A percentile compares a stretch with the other conserved stretches of the same genome.
These are phyloP conservation scores for Ivindomyrus marchei DNA, from an alignment of 2,113 vertebrate genomes.

Conservation along the genomic window DNA sequence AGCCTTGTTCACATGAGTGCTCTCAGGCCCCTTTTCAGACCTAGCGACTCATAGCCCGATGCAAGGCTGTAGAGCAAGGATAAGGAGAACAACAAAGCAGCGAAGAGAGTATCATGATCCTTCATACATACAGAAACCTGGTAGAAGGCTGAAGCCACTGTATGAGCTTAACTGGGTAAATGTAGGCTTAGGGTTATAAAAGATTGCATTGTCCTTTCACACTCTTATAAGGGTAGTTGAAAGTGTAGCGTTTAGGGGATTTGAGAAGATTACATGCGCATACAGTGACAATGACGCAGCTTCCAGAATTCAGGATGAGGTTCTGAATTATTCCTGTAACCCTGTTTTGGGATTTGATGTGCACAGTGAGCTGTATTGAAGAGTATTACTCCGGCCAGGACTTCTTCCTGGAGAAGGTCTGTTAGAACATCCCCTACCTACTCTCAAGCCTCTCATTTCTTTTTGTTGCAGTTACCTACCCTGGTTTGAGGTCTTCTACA, in stretches of 20 bases:
- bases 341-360: neutral
- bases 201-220: neutral
- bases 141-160: neutral
- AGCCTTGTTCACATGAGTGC: neutral
- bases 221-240: neutral
- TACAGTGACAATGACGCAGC: neutral
- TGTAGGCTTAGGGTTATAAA: neutral
- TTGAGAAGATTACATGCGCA: neutral
- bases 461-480: constrained; percentile 67
- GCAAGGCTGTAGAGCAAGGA: neutral
- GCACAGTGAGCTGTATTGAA: neutral
- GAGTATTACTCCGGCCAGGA: neutral
- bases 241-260: neutral
- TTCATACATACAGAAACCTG: neutral
- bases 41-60: neutral
- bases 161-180: neutral
- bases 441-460: neutral
- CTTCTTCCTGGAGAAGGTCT: neutral
- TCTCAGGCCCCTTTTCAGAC: neutral
- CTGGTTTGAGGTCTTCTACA: constrained; percentile 90
- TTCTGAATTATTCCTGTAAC: neutral
- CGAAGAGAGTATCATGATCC: neutral
- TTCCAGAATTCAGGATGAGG: neutral
- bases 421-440: neutral
- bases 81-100: neutral